Evolutionary conservation across 2,113 vertebrate species (phyloP).

Genomic region (Ptilonorhynchus violaceus): DNA sequence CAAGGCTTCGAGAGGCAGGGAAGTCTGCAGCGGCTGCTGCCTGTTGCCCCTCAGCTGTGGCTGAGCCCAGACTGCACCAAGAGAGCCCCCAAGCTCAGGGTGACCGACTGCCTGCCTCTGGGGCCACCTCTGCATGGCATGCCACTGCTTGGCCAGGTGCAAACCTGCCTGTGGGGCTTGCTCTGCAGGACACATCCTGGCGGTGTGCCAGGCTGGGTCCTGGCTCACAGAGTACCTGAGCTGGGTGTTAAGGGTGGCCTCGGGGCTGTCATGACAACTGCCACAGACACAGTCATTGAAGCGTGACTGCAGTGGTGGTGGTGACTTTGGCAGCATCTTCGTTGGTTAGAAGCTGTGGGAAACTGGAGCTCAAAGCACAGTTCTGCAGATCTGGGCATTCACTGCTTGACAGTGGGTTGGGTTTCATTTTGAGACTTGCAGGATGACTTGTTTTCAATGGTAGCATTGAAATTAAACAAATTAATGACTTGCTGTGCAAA

Average conservation of each 20-base stretch:
- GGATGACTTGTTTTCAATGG: neutral
- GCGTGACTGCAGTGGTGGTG: neutral
- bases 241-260: neutral
- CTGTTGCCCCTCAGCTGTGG: neutral
- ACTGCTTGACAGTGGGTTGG: fast-evolving
- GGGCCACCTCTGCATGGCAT: fast-evolving
- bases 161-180: neutral
- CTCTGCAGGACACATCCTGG: neutral
- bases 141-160: neutral
- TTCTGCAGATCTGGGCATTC: neutral
- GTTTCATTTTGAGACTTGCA: neutral
- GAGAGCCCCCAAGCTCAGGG: neutral
- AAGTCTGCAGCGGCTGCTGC: neutral
- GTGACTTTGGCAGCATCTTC: neutral
- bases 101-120: neutral
- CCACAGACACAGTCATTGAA: neutral
- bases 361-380: neutral
- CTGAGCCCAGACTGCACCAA: neutral
- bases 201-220: neutral
- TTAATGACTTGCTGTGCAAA: neutral
- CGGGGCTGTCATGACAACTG: fast-evolving
- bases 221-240: neutral
- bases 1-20: neutral
- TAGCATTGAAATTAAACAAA: neutral
- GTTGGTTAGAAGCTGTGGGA: neutral